Evolutionary conservation across 2,888 invertebrate genomes (phyloP), one percentile per base, ranked within the genome.

Genomic region (Sinohyriopsis cumingii): DNA sequence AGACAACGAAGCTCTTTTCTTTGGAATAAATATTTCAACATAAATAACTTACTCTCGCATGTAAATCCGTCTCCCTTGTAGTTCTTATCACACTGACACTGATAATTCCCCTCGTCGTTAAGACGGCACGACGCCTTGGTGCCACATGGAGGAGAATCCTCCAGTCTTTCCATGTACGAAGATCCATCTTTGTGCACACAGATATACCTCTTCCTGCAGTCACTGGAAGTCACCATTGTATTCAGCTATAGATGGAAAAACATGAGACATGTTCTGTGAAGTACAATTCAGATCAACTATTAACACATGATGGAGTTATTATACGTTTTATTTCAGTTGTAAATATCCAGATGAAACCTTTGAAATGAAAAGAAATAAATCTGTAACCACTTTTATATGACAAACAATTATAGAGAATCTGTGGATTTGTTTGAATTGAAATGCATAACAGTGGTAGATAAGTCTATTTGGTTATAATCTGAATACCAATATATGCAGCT

Each of bases 51-150:
- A 72, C 72, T 33, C 56, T 65, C 54, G 53, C 72, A 72, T 54
- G 66, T 68, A 15, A 68, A 25, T 7, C 72, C 72, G 45, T 72
- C 68, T 22, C 72, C 72, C 28, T 25, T n/a, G 65, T 62, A 72
- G 12, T 68, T 65, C 9, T 72, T 65, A 45, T 59, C 62, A 65
- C 72, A 72, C 55, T 61, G 62, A 65, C 75, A 75, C n/a, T 70
- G 69, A n/a, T 57, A 62, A 55, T 62, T 59, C 9, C 73, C 73
- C 22, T 73, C 67, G 15, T 33, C 33, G 12, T 68, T 60, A 55
- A 68, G 19, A n/a, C 68, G 65, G 64, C 73, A 73, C 65, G 64
- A 33, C 60, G 64, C 70, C 25, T 70, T 61, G 3, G 54, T 5
- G n/a, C 67, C 67, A 45, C 73, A 73, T 33, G 63, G 57, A 22